Base-by-base conservation (phyloP, 2,797 vertebrate genomes). In the Morelia viridis region DNA sequence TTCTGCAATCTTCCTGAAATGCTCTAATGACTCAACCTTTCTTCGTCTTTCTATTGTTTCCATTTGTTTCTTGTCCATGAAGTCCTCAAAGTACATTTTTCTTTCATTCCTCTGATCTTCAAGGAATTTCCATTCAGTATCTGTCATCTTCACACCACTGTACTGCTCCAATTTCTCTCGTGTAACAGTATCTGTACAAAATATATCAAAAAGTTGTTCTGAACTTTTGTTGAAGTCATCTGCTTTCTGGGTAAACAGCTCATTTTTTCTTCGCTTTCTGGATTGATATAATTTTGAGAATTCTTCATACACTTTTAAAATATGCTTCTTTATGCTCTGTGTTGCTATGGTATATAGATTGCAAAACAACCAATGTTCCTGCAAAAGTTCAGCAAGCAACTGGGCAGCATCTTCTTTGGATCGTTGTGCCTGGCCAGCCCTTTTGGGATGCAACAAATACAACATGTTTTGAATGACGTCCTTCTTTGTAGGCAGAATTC, bases 391-490 rank as follows among this genome's bases (percentile, higher is more conserved):
- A 1, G 96, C 96, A 0, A 97, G 96, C 89, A 97, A 86, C 93
- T 96, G 96, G 57, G 96, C 96, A 0, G 96, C 96, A 0, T 96
- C 96, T 93, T 97, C 96, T 88, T 97, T 97, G 94, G 96, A 97
- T 0, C 96, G 95, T 95, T 96, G 96, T 87, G 96, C 96, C 90
- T 96, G 96, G 68, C 96, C 96, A 0, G 96, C 96, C 76, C 96
- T 93, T 91, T 97, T 97, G 71, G 96, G 96, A 93, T 97, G 96
- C 94, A 97, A 12, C 7, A 97, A 65, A 17, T 97, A 97, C 87
- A 97, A 94, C 96, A 97, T 97, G 31, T 97, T 97, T 93, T 97
- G 96, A 86, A 97, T 96, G 91, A 97, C 96, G 95, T 97, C 96
- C 88, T 96, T 96, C 94, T 96, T 96, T 71, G 96, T 97, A 17